These are phyloP conservation scores for Halcyon senegalensis DNA, from an alignment of 2,113 vertebrate genomes.

Conservation along the genomic window DNA sequence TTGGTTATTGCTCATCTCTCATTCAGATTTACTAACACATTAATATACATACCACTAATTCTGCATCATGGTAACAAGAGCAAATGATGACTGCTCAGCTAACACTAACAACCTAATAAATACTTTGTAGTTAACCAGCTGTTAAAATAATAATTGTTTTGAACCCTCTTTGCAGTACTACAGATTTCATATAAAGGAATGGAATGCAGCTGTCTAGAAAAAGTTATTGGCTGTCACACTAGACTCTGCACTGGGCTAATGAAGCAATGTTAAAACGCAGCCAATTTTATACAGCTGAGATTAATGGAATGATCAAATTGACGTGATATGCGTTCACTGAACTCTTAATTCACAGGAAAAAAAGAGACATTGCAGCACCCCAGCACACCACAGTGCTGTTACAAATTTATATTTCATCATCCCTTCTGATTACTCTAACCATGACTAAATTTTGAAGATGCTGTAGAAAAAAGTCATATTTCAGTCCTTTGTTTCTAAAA, in stretches of 20 bases:
- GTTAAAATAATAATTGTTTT: background rate
- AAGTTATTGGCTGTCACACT: background rate
- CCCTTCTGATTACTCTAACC: background rate
- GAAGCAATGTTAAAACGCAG: background rate
- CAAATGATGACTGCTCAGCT: background rate
- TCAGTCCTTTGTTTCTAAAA: background rate
- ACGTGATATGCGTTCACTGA: background rate
- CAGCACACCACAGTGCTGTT: background rate
- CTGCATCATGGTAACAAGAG: background rate
- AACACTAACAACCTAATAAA: background rate
- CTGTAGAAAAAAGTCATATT: background rate
- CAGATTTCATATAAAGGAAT: background rate
- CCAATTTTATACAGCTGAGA: background rate
- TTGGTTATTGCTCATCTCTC: background rate
- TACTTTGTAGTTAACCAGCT: conserved; percentile 15
- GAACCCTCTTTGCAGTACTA: background rate
- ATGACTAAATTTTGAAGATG: background rate
- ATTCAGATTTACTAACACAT: background rate
- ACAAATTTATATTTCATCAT: background rate
- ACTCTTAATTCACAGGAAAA: background rate
- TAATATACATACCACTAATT: background rate
- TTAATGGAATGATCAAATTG: background rate
- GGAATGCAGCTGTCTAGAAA: conserved; percentile 21
- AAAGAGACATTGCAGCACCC: background rate
- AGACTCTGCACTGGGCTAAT: background rate